Evolutionary conservation across 2,888 invertebrate species (phyloP), one percentile per base, ranked within the genome.

Genomic region (Cephus spinipes): DNA sequence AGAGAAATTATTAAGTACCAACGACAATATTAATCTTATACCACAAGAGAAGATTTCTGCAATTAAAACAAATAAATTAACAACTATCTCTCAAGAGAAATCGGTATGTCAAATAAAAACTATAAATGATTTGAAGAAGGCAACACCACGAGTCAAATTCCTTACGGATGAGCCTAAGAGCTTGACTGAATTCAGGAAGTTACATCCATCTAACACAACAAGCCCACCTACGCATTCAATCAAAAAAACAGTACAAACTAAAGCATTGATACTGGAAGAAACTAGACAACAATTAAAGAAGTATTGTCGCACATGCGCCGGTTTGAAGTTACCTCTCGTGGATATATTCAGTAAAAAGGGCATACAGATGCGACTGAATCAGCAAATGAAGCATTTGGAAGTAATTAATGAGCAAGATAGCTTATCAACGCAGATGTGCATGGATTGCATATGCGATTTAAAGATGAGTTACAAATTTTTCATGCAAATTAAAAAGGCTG

Each of bases 401-500:
- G 86, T 90, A 11, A 90, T 91, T 76, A 82, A 87, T 80, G 81
- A 87, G 40, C 76, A 87, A 23, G 88, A 90, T 31, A 89, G 88
- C 74, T 82, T 91, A 12, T 88, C 91, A 0, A 91, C 91, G 11
- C 89, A 90, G 79, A 91, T 91, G 88, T 91, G 91, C 73, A 91
- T 91, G 91, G 91, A 91, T 68, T 91, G 91, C 76, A 91, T 91
- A 32, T 91, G 90, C 73, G 91, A 91, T 81, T 80, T 91, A 9
- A 90, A 89, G 83, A 91, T 90, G 89, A 91, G 91, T 82, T 91
- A 91, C 75, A 91, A 91, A 79, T 91, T 91, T 85, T 91, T 91
- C 73, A 89, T 91, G 88, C 91, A 91, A 79, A 91, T 91, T 4
- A 91, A 91, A 74, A 91, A 91, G 75, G 91, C 91, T 11, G 89